phyloP scores from a whole-genome alignment of 2,797 vertebrate species.

The Chloroceryle inda region DNA sequence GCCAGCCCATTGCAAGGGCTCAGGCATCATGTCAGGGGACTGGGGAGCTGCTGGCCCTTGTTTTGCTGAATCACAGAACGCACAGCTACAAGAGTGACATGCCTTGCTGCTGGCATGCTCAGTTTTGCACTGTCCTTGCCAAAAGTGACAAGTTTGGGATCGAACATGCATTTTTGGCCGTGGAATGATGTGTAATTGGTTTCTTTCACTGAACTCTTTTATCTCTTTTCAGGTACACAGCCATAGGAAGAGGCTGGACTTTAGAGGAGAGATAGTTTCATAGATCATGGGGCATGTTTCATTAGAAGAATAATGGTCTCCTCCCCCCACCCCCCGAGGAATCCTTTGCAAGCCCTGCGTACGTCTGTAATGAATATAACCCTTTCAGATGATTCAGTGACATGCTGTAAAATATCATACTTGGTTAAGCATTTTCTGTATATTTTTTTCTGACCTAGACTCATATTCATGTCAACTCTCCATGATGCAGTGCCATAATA shows the following conservation, averaged over 20 bases:
- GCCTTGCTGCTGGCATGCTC: not conserved
- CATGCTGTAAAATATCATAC: slow-evolving; percentile 51
- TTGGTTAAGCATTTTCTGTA: slow-evolving; percentile 31
- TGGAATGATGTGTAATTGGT: not conserved
- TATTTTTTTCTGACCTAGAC: not conserved
- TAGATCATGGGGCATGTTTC: not conserved
- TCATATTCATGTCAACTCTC: slow-evolving; percentile 45
- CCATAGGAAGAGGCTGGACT: not conserved
- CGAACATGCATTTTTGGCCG: not conserved
- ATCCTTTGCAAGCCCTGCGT: slow-evolving; percentile 15
- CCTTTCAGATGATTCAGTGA: slow-evolving; percentile 34
- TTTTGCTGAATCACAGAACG: not conserved
- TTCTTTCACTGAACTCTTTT: not conserved
- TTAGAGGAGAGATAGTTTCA: not conserved
- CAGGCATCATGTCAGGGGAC: rapidly evolving
- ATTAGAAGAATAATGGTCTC: not conserved
- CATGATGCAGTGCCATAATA: slow-evolving; percentile 56
- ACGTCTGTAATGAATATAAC: not conserved
- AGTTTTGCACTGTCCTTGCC: not conserved
- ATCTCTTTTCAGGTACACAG: not conserved
- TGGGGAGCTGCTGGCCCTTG: not conserved
- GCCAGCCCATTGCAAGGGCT: rapidly evolving
- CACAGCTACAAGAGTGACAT: not conserved
- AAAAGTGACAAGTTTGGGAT: not conserved
- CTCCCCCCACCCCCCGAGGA: not conserved